Evolutionary conservation across 2,113 vertebrate genomes (phyloP), one percentile per base, ranked within the genome.

Genomic region (Balaenoptera acutorostrata): DNA sequence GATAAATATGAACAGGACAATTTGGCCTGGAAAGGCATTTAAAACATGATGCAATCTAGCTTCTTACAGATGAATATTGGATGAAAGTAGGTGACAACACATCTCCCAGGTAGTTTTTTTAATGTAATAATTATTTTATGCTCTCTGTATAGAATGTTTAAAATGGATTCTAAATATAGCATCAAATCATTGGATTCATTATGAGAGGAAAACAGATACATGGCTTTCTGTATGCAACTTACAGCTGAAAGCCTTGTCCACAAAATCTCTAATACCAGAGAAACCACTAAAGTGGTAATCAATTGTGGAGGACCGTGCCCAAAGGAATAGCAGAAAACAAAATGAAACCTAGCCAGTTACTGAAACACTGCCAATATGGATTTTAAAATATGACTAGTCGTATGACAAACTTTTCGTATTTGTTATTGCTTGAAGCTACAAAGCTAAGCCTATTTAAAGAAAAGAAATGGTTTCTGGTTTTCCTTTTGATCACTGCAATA

Each of bases 261-360:
- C 75, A 91, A 96, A 95, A 41, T 66, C 61, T 69, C 36, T 88
- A 59, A 46, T 88, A 75, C 93, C 95, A 97, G 92, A 41, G 85
- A 97, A 94, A 92, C 39, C 93, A 97, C 97, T 96, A 96, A 87
- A 75, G 57, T 74, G 31, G 74, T 95, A 64, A 96, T 95, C 82
- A 90, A 82, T 93, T 88, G 46, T 55, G 10, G 12, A 88, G 29
- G 64, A n/a, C 15, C 41, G 72, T 59, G 95, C 81, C 85, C 90
- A 85, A 31, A 88, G 66, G 88, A 94, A 94, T 12, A 78, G 25
- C 72, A 74, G 25, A 78, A 88, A 68, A 80, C 69, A 90, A 92
- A 93, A 93, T 41, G 80, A 96, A 97, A 85, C 39, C 36, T 59
- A 59, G 75, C 55, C 90, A 97, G 61, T 74, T 92, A 90, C 21